Percentiles rank a stretch among this genome's conserved stretches.
Conservation (phyloP, 2,113 vertebrate species). For the Cacatua alba region DNA sequence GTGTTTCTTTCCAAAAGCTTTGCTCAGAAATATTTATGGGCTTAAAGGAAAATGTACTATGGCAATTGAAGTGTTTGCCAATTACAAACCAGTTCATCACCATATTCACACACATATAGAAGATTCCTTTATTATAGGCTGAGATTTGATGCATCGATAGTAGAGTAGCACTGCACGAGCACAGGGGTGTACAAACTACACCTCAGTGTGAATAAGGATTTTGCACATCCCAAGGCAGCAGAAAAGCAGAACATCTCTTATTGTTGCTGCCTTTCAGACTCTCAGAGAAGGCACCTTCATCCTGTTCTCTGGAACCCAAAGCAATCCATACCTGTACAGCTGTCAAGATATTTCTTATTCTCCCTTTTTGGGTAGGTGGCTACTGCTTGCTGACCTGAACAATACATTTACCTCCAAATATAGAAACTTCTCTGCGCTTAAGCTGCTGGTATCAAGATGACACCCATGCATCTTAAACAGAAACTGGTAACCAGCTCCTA, state of each 20-base stretch:
- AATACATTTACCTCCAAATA: neutral
- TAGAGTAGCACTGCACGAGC: neutral
- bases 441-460: neutral
- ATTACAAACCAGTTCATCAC: neutral
- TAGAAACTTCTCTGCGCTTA: neutral
- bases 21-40: slow-evolving; percentile 33
- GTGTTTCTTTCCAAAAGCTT: neutral
- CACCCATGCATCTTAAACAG: neutral
- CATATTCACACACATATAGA: neutral
- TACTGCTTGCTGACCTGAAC: neutral
- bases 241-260: neutral
- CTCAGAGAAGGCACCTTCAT: neutral
- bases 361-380: neutral
- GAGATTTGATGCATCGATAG: neutral
- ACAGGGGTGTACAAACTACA: neutral
- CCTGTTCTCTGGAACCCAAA: neutral
- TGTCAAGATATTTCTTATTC: neutral
- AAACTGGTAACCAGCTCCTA: neutral
- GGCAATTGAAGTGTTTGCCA: neutral
- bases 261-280: neutral
- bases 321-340: neutral
- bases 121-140: neutral
- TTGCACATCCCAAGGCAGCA: neutral
- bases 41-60: slow-evolving; percentile 25
- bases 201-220: neutral